Percentiles rank a stretch among this genome's conserved stretches.
Conservation (phyloP, 2,113 vertebrate genomes). For the Tupaia chinensis region DNA sequence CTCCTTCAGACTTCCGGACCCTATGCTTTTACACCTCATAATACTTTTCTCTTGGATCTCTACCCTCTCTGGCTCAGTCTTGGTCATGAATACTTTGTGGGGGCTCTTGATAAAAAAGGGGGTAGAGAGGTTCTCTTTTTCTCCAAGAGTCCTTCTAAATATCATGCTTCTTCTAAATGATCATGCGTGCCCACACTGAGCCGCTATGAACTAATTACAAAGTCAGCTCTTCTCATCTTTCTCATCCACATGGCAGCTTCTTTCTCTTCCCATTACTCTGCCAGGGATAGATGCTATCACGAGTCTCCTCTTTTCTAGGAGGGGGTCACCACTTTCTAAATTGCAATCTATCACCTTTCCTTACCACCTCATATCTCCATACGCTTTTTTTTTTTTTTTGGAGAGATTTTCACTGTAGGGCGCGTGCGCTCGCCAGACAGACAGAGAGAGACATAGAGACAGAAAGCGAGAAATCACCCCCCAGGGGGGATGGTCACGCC, state of each 20-base stretch:
- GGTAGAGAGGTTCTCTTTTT: not conserved
- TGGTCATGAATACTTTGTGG: not conserved
- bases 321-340: not conserved
- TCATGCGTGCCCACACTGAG: not conserved
- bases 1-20: not conserved
- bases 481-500: no score
- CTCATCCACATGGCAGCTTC: not conserved
- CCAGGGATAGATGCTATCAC: not conserved
- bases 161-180: not conserved
- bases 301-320: not conserved
- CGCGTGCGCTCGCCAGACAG: no score
- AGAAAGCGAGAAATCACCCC: no score
- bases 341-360: not conserved
- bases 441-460: no score
- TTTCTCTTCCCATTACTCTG: not conserved
- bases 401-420: no score
- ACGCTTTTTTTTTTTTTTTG: not conserved
- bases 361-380: not conserved
- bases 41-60: not conserved
- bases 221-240: slow-evolving; percentile 16
- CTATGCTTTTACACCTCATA: not conserved
- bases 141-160: not conserved
- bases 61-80: not conserved
- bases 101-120: not conserved
- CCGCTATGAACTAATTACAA: not conserved